These are phyloP conservation scores for Halcyon malimbica DNA, from an alignment of 2,113 vertebrate species.

Conservation along the genomic window DNA sequence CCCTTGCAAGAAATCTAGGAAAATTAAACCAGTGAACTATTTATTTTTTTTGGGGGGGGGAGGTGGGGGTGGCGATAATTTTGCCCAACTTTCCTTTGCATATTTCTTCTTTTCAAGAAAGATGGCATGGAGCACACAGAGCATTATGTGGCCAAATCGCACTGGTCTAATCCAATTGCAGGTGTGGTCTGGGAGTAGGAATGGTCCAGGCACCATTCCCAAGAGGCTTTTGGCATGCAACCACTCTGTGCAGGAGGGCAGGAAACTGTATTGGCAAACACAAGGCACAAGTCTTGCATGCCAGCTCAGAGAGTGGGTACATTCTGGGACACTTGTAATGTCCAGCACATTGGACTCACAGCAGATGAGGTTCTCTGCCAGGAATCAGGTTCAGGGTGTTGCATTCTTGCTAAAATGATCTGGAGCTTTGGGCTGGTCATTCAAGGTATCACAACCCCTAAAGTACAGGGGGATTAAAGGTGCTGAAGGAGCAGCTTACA, in stretches of 20 bases:
- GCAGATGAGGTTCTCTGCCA: background rate
- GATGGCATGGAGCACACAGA: background rate
- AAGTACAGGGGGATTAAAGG: background rate
- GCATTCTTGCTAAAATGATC: background rate
- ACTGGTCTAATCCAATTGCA: background rate
- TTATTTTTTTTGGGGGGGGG: too few species aligned
- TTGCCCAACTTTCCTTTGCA: background rate
- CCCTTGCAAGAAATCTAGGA: background rate
- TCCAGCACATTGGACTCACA: background rate
- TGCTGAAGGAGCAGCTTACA: background rate
- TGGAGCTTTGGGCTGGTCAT: background rate
- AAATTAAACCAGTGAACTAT: background rate
- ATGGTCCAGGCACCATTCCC: background rate
- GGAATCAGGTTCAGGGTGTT: background rate
- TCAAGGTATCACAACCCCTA: background rate
- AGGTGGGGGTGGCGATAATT: background rate
- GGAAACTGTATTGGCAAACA: background rate
- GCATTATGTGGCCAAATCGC: background rate
- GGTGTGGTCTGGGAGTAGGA: fast-evolving
- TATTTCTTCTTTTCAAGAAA: background rate
- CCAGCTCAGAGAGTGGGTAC: background rate
- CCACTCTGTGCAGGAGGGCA: background rate
- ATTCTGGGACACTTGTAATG: background rate
- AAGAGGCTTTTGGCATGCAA: background rate
- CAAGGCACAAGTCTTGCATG: background rate